Base-by-base conservation (phyloP, 2,113 vertebrate genomes). In the Rhabdomys dilectus region DNA sequence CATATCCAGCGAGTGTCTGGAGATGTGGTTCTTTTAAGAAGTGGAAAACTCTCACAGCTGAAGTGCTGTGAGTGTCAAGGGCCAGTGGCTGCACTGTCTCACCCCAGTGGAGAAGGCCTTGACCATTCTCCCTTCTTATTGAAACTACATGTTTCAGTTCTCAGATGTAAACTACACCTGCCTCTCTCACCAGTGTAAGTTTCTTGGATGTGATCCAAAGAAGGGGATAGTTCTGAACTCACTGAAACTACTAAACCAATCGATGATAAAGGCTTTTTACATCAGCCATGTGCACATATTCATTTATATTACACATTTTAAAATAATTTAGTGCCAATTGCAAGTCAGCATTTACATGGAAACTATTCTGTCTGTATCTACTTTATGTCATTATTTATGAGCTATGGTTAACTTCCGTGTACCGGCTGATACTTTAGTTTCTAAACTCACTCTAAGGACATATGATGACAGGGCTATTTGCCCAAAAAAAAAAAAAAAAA, bases 391-490 rank as follows among this genome's bases (percentile, higher is more conserved):
- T 4, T 85, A 56, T 90, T 3, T 16, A 36, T 70, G 91, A 95
- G 66, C 45, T 84, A 21, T 15, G 0, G 51, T 75, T 93, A 77
- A 92, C 92, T 97, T 97, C 29, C 34, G 56, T 16, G 92, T 51
- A 77, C n/a, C 91, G 96, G 58, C 77, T 91, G 95, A 88, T 88
- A 94, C 7, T 45, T 97, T 97, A 97, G 96, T 97, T 97, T 98
- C 93, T 36, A 96, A 91, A 87, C 72, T 97, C 17, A 76, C 80
- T 90, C 91, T 97, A 97, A 97, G 89, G 72, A 76, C 45, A 88
- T 80, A 24, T 94, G 72, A 93, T 92, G 91, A 68, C 60, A 89
- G 68, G 84, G 78, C 48, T 81, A 87, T 97, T 97, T 94, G 15
- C 39, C 56, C 68, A 91, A 15, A 88, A 97, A 73, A 91, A 15